Percentiles rank a stretch among this genome's conserved stretches.
Conservation (phyloP, 2,113 vertebrate species). For the Bos javanicus region DNA sequence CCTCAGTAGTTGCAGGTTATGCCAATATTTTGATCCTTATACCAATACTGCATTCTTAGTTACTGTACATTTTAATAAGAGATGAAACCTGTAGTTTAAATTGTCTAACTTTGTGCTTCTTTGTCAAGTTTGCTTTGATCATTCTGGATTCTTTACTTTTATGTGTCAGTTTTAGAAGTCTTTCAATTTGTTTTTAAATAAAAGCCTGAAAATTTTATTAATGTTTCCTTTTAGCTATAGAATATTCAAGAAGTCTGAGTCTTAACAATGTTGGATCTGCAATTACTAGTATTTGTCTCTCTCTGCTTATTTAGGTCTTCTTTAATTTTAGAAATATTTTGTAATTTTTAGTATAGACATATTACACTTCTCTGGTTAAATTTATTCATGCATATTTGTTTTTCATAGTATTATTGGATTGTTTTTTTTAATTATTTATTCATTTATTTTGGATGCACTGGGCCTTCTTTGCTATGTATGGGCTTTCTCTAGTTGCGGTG, state of each 20-base stretch:
- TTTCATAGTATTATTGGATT: background rate
- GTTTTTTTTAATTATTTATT: too few relatives aligned
- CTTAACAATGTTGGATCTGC: background rate
- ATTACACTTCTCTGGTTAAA: too few relatives aligned
- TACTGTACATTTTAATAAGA: too few relatives aligned
- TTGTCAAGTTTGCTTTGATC: background rate
- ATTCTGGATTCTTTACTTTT: background rate
- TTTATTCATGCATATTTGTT: too few relatives aligned
- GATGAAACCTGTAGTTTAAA: too few relatives aligned
- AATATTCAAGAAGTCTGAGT: background rate
- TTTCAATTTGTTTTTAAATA: background rate
- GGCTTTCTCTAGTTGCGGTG: too few relatives aligned
- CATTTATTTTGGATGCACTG: too few relatives aligned
- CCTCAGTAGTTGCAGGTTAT: too few relatives aligned
- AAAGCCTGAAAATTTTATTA: background rate
- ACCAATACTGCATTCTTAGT: too few relatives aligned
- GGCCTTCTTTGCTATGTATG: too few relatives aligned
- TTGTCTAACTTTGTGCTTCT: background rate
- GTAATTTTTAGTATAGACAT: too few relatives aligned
- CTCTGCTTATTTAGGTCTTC: background rate
- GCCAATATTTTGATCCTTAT: too few relatives aligned
- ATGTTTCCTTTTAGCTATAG: background rate
- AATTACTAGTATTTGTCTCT: background rate
- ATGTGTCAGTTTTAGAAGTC: background rate
- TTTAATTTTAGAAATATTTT: background rate